phyloP scores from a whole-genome alignment of 1,140 invertebrate genomes.

The Calephelis virginiensis region DNA sequence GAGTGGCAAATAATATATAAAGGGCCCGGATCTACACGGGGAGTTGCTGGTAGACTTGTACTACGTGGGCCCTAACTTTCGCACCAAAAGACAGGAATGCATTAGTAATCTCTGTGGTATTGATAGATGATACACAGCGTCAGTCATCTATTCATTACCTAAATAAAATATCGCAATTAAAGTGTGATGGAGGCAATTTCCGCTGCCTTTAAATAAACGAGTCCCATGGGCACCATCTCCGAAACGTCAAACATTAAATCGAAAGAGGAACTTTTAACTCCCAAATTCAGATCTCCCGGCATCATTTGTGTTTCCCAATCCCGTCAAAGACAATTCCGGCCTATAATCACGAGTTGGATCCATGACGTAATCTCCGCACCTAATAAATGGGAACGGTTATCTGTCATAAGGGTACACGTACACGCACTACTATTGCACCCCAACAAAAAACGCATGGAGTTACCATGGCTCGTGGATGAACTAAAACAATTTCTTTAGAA shows the following conservation, averaged over 20 bases:
- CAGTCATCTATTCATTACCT: too few species aligned
- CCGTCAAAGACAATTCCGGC: conserved; percentile 2
- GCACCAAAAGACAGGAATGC: too few species aligned
- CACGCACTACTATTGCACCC: background rate
- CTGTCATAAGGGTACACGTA: background rate
- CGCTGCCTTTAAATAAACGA: conserved; percentile 9
- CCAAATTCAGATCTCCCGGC: conserved; percentile 6
- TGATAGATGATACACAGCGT: too few species aligned
- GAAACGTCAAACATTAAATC: background rate
- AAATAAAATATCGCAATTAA: background rate
- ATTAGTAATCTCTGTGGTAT: too few species aligned
- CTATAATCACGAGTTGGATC: conserved; percentile 9
- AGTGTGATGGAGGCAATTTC: background rate
- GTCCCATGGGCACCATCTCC: background rate
- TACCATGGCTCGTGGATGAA: too few species aligned
- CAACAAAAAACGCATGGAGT: background rate
- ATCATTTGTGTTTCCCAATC: conserved; percentile 7
- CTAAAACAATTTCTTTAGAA: too few species aligned
- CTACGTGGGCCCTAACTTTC: too few species aligned
- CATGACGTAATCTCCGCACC: conserved; percentile 15
- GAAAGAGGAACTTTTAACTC: conserved; percentile 8
- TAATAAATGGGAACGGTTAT: conserved; percentile 18
- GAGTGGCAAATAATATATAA: too few species aligned
- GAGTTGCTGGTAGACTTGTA: too few species aligned
- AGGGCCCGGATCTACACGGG: too few species aligned